phyloP scores from a whole-genome alignment of 2,113 vertebrate species.

The Plestiodon gilberti region DNA sequence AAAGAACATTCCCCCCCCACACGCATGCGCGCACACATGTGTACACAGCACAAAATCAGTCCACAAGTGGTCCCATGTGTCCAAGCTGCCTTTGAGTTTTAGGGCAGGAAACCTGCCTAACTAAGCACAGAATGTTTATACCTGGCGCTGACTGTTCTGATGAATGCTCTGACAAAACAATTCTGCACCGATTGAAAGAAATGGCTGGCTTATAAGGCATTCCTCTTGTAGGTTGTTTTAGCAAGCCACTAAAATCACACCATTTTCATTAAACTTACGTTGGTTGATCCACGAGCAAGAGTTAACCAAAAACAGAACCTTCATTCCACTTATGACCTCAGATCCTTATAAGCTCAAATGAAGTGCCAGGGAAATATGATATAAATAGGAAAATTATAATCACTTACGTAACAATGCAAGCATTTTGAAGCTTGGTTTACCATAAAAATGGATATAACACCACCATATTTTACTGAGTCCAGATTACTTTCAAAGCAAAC shows the following conservation, averaged over 20 bases:
- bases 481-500: conserved; percentile 66
- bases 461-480: conserved; percentile 58
- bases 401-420: conserved; percentile 75
- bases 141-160: background rate
- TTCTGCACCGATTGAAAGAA: conserved; percentile 20
- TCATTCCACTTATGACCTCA: conserved; percentile 68
- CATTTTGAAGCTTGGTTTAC: conserved; percentile 65
- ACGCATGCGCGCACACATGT: too few species aligned
- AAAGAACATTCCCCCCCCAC: background rate
- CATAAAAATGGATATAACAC: conserved; percentile 68
- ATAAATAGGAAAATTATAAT: conserved; percentile 69
- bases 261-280: conserved; percentile 45
- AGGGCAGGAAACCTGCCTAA: conserved; percentile 2
- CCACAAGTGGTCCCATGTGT: conserved; percentile 7
- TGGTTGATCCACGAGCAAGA: conserved; percentile 46
- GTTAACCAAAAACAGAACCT: conserved; percentile 66
- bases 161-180: background rate
- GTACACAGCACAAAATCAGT: background rate
- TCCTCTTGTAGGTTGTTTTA: conserved; percentile 22
- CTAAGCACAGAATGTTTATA: background rate
- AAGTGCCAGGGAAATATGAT: conserved; percentile 73
- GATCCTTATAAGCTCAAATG: conserved; percentile 71
- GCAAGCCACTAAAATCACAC: conserved; percentile 56
- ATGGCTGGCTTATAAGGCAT: background rate
- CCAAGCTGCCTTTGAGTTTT: background rate